phyloP scores from a whole-genome alignment of 2,797 vertebrate species.

The Spondyliosoma cantharus region DNA sequence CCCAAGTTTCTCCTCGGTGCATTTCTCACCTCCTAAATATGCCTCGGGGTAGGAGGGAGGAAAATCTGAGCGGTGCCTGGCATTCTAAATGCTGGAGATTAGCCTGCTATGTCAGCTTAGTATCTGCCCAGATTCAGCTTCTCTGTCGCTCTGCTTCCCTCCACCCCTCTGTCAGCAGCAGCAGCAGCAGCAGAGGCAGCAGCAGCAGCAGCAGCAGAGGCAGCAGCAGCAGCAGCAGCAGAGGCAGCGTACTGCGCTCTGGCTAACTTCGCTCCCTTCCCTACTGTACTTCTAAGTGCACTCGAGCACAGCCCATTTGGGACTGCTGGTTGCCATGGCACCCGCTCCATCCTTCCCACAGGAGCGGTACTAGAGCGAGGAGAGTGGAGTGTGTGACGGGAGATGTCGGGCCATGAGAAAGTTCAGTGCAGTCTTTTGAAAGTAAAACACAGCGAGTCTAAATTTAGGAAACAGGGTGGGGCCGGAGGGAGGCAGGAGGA shows the following conservation, averaged over 20 bases:
- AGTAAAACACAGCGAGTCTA: slow-evolving; percentile 64
- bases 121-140: slow-evolving; percentile 57
- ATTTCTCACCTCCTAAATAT: slow-evolving; percentile 64
- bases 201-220: slow-evolving; percentile 35
- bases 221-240: slow-evolving; percentile 37
- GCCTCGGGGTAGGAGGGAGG: slow-evolving; percentile 46
- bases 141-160: slow-evolving; percentile 60
- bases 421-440: slow-evolving; percentile 71
- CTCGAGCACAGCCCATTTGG: slow-evolving; percentile 70
- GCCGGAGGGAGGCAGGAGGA: slow-evolving; percentile 39
- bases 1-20: slow-evolving; percentile 47
- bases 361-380: slow-evolving; percentile 51
- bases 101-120: slow-evolving; percentile 76
- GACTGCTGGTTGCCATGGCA: slow-evolving; percentile 77
- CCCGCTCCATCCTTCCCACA: slow-evolving; percentile 73
- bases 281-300: slow-evolving; percentile 74
- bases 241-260: slow-evolving; percentile 37
- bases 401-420: slow-evolving; percentile 81
- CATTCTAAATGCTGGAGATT: slow-evolving; percentile 72
- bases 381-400: slow-evolving; percentile 58
- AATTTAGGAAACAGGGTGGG: slow-evolving; percentile 70
- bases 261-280: slow-evolving; percentile 60
- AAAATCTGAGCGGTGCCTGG: slow-evolving; percentile 55
- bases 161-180: slow-evolving; percentile 52
- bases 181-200: slow-evolving; percentile 12